Conservation (phyloP, 2,113 vertebrate genomes). For the Chascanopsetta lugubris region DNA sequence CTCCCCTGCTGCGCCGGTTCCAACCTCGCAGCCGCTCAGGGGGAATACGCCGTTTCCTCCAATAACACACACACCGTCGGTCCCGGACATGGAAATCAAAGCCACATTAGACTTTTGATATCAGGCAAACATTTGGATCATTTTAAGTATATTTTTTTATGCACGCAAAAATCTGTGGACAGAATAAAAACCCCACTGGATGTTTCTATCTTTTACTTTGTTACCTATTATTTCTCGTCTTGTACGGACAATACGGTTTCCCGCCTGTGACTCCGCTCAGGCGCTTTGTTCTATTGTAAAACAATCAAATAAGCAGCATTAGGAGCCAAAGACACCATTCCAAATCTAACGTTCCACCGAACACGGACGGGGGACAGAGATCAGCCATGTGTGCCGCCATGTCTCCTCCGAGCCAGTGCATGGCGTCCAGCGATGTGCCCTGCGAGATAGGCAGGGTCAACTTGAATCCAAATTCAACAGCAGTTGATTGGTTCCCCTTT, state of each 20-base stretch:
- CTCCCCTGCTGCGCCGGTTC: constrained; percentile 8
- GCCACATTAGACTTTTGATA: constrained; percentile 14
- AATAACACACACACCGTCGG: constrained; percentile 23
- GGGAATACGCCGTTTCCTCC: constrained; percentile 23
- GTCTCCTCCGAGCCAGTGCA: constrained; percentile 23
- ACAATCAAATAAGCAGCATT: constrained; percentile 16
- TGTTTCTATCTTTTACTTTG: no score
- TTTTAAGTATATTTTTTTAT: neutral
- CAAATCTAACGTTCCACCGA: constrained; percentile 30
- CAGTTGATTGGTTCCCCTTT: constrained; percentile 34
- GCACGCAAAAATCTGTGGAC: neutral
- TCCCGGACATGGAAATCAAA: constrained; percentile 36
- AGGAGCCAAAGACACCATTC: constrained; percentile 8
- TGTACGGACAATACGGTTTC: neutral
- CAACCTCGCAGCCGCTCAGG: constrained; percentile 20
- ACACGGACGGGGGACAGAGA: constrained; percentile 13
- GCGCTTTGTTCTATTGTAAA: constrained; percentile 14
- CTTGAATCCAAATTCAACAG: constrained; percentile 46
- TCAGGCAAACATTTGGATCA: neutral
- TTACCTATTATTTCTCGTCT: neutral
- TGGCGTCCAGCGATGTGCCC: constrained; percentile 37
- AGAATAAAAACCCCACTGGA: neutral
- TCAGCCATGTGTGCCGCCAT: constrained; percentile 33
- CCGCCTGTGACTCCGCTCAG: constrained; percentile 16
- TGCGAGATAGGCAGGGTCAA: constrained; percentile 40